These are phyloP conservation scores for Beris chalybata DNA, from an alignment of 2,888 invertebrate genomes.

Conservation along the genomic window DNA sequence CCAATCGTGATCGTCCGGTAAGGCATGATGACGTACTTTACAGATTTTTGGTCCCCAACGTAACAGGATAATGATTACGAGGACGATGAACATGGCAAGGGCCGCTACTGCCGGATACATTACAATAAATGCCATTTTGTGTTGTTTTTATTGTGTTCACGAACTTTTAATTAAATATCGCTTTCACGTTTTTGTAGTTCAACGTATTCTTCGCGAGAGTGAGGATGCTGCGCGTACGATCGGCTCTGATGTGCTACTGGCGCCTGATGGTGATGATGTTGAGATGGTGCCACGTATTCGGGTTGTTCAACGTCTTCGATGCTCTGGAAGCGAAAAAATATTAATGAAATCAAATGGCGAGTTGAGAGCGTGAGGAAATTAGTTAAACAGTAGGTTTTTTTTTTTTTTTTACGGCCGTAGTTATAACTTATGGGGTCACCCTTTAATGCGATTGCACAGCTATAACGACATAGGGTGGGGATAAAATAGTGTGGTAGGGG, in stretches of 20 bases:
- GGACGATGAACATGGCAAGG: slow-evolving; percentile 71
- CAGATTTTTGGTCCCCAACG: slow-evolving; percentile 75
- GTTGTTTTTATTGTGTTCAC: neutral
- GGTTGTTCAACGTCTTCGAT: slow-evolving; percentile 28
- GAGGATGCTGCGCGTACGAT: slow-evolving; percentile 36
- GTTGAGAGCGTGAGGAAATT: no score
- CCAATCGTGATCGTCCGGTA: slow-evolving; percentile 68
- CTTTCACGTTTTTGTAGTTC: slow-evolving; percentile 79
- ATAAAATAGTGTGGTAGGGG: no score
- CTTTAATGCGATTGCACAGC: no score
- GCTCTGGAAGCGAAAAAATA: neutral
- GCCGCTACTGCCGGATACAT: slow-evolving; percentile 78
- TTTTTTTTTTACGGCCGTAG: no score
- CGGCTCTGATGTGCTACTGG: slow-evolving; percentile 26
- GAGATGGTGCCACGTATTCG: slow-evolving; percentile 43
- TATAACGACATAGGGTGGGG: no score
- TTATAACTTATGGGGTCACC: no score
- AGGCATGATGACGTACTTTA: slow-evolving; percentile 68
- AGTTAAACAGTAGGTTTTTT: no score
- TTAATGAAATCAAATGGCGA: no score
- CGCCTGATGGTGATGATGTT: slow-evolving; percentile 32
- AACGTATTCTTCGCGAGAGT: slow-evolving; percentile 57
- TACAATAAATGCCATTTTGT: slow-evolving; percentile 68
- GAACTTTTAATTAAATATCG: slow-evolving; percentile 64
- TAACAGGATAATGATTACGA: slow-evolving; percentile 74